Evolutionary conservation across 2,888 invertebrate species (phyloP).

Genomic region (Eupithecia subumbrata): DNA sequence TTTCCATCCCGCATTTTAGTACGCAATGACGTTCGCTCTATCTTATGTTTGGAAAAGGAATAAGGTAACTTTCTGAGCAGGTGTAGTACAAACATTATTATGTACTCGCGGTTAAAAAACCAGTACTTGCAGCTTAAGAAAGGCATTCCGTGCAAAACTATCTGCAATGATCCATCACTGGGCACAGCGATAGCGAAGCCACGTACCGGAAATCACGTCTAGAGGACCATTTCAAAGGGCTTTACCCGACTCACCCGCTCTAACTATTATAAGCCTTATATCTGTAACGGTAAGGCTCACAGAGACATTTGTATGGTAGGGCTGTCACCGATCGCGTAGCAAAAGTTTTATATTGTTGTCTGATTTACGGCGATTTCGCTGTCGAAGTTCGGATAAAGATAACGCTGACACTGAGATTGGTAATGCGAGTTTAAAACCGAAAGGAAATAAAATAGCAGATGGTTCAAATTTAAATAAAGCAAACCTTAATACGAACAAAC

Average conservation of each 20-base stretch:
- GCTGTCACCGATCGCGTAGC: constrained; percentile 20
- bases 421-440: constrained; percentile 18
- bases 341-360: constrained; percentile 47
- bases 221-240: constrained; percentile 50
- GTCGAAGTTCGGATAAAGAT: constrained; percentile 40
- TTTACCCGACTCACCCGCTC: constrained; percentile 51
- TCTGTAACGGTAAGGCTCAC: background rate
- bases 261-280: constrained; percentile 31
- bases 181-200: constrained; percentile 36
- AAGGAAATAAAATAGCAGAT: constrained; percentile 9
- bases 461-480: background rate
- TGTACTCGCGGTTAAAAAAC: background rate
- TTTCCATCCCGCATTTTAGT: too few species aligned
- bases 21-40: too few species aligned
- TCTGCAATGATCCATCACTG: constrained; percentile 39
- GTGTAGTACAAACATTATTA: too few species aligned
- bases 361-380: constrained; percentile 45
- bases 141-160: constrained; percentile 25
- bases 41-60: too few species aligned
- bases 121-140: background rate
- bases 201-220: constrained; percentile 48
- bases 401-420: constrained; percentile 23
- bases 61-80: too few species aligned
- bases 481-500: background rate
- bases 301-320: constrained; percentile 17